Base-by-base conservation (phyloP, 2,113 vertebrate genomes). In the Numida meleagris region DNA sequence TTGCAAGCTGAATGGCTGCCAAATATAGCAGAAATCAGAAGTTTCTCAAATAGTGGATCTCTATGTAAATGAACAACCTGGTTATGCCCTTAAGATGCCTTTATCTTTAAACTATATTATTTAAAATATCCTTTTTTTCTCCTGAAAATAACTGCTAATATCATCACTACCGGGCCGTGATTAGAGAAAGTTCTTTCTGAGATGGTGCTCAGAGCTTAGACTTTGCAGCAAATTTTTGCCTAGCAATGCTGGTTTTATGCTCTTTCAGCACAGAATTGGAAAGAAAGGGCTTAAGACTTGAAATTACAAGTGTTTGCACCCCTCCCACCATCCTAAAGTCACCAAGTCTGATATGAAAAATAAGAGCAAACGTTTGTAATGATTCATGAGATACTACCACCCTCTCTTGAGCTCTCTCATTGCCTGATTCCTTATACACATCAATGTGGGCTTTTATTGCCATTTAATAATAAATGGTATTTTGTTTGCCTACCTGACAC, bases 401-500 rank as follows among this genome's bases (percentile, higher is more conserved):
- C 51, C 72, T 61, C 80, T 74, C 57, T 33, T 5, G 16, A 85
- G 62, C 33, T 67, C 71, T 51, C n/a, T 8, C 8, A 9, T 65
- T 84, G 75, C 78, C 78, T 59, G 25, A 77, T 91, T 92, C 58
- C 50, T 94, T 63, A 25, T 86, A 77, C 70, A 82, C 89, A 94
- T 83, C 86, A 87, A 63, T 89, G 46, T 66, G 65, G 33, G 58
- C 68, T 95, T 95, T 96, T 96, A 94, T 78, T 96, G 86, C 80
- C 23, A 5, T 85, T 95, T 89, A 94, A 90, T 97, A 88, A 91
- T 90, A 84, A 97, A 96, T 92, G 82, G 78, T 84, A 93, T 95
- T 96, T 97, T 90, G 82, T 95, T 96, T 96, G 89, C 94, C 88
- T 96, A 95, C 83, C 88, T 90, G 96, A 96, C 94, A 94, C 89